These are phyloP conservation scores for Bombus picipes DNA, from an alignment of 1,140 invertebrate species.

Conservation along the genomic window DNA sequence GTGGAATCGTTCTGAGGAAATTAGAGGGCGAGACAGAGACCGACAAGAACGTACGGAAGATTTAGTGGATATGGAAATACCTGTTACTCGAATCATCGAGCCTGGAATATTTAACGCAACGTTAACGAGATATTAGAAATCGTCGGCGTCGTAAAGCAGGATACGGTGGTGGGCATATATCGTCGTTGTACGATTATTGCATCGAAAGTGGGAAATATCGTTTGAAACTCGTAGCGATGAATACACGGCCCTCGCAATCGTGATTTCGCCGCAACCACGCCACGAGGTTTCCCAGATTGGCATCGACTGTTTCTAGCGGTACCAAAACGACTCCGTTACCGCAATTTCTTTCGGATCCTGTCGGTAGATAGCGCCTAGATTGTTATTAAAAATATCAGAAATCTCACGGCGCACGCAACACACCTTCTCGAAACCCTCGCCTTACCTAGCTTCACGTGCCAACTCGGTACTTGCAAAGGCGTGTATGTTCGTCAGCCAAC, in stretches of 20 bases:
- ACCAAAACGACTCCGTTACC: slow-evolving; percentile 70
- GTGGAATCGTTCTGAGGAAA: neutral
- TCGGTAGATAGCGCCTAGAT: slow-evolving; percentile 56
- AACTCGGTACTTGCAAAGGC: too few relatives aligned
- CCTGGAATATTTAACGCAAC: neutral
- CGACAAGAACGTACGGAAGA: neutral
- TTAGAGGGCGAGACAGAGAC: neutral
- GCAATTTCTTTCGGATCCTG: slow-evolving; percentile 60
- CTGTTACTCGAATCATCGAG: neutral
- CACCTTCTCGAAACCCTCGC: slow-evolving; percentile 2
- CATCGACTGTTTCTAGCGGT: slow-evolving; percentile 69
- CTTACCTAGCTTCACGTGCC: neutral
- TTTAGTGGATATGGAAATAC: neutral
- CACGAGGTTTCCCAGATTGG: slow-evolving; percentile 60
- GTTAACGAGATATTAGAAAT: slow-evolving; percentile 1
- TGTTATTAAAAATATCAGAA: slow-evolving; percentile 72
- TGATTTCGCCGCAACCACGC: slow-evolving; percentile 52
- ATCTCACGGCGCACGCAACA: slow-evolving; percentile 67
- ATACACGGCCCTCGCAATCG: slow-evolving; percentile 12
- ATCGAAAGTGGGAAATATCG: slow-evolving; percentile 25
- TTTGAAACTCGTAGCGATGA: slow-evolving; percentile 29
- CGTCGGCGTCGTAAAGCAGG: neutral
- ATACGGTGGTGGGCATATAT: neutral
- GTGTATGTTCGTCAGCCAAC: too few relatives aligned
- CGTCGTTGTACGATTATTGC: slow-evolving; percentile 10